phyloP scores from a whole-genome alignment of 1,140 invertebrate genomes.

The Dysdera silvatica region DNA sequence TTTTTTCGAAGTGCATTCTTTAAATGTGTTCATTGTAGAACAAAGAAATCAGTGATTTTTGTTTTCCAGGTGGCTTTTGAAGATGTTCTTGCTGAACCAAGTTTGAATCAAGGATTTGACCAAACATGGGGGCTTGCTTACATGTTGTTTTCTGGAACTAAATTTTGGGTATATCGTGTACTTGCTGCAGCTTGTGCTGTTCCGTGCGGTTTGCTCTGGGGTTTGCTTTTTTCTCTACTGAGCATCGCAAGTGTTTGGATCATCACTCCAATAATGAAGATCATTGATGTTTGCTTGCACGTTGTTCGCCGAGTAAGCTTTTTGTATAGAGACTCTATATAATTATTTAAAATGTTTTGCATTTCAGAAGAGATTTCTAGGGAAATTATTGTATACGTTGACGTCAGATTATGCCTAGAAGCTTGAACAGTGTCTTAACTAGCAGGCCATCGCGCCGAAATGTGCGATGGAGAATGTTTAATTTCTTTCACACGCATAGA shows the following conservation, averaged over 20 bases:
- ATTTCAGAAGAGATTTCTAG: too few relatives aligned
- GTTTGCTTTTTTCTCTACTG: conserved; percentile 44
- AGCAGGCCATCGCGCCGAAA: too few relatives aligned
- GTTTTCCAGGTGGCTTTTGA: conserved; percentile 44
- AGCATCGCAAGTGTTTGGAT: conserved; percentile 45
- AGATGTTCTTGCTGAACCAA: conserved; percentile 50
- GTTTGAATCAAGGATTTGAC: conserved; percentile 45
- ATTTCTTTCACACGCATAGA: too few relatives aligned
- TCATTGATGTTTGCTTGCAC: conserved; percentile 36
- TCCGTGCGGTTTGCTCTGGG: conserved; percentile 45
- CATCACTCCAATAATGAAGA: conserved; percentile 39
- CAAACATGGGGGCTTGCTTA: conserved; percentile 46
- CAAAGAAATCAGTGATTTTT: too few relatives aligned
- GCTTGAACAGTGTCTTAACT: too few relatives aligned
- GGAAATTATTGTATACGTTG: too few relatives aligned
- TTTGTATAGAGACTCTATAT: background rate
- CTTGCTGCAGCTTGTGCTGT: conserved; percentile 40
- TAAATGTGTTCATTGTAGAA: too few relatives aligned
- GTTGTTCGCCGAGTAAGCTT: conserved; percentile 36
- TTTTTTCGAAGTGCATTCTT: too few relatives aligned
- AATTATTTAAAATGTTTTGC: background rate
- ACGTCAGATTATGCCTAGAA: too few relatives aligned
- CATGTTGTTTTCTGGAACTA: conserved; percentile 45
- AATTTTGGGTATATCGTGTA: conserved; percentile 45
- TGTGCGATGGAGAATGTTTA: too few relatives aligned